These are phyloP conservation scores for Troides helena DNA, from an alignment of 2,888 invertebrate genomes.

Conservation along the genomic window DNA sequence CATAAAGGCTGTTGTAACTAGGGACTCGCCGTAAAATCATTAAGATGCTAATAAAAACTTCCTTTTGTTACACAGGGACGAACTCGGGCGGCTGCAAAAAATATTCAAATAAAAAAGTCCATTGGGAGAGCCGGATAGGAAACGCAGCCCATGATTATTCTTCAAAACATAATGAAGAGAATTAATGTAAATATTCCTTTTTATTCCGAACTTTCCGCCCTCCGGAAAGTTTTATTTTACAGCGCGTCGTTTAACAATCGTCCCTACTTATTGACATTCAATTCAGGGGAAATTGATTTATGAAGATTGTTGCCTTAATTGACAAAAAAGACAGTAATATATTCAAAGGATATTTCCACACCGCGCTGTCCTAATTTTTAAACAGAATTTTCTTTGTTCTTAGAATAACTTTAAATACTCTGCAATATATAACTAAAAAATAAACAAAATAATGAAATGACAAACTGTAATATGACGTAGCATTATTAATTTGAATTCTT, in stretches of 20 bases:
- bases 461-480: slow-evolving; percentile 2
- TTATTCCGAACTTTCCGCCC: slow-evolving; percentile 73
- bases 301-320: slow-evolving; percentile 80
- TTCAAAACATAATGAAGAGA: slow-evolving; percentile 82
- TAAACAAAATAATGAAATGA: background rate
- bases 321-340: slow-evolving; percentile 47
- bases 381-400: background rate
- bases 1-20: slow-evolving; percentile 81
- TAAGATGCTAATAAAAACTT: slow-evolving; percentile 82
- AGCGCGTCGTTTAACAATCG: slow-evolving; percentile 78
- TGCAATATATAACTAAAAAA: background rate
- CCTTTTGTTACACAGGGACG: slow-evolving; percentile 77
- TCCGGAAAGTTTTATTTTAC: slow-evolving; percentile 80
- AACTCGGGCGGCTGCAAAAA: slow-evolving; percentile 70
- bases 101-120: slow-evolving; percentile 81
- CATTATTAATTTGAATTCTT: slow-evolving; percentile 17
- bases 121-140: slow-evolving; percentile 73
- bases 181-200: slow-evolving; percentile 82
- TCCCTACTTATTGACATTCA: slow-evolving; percentile 81
- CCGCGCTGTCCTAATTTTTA: background rate
- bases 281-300: slow-evolving; percentile 81
- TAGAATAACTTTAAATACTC: background rate
- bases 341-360: slow-evolving; percentile 12
- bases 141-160: slow-evolving; percentile 79
- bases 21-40: slow-evolving; percentile 81